Evolutionary conservation across 2,113 vertebrate genomes (phyloP).

Genomic region (Rhodinocichla rosea): DNA sequence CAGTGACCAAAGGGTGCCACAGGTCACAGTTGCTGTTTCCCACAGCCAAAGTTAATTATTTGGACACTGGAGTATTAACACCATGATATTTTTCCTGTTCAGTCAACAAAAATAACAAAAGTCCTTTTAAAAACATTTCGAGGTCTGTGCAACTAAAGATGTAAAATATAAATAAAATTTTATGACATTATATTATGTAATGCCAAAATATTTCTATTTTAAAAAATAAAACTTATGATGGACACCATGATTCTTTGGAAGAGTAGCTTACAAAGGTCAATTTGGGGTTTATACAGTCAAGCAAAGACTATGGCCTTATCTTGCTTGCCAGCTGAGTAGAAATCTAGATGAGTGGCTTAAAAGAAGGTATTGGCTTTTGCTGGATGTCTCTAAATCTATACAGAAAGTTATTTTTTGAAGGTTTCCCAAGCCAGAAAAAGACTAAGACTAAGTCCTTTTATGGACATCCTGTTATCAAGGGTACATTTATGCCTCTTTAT

Average conservation of each 20-base stretch:
- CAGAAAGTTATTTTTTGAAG: not conserved
- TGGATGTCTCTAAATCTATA: not conserved
- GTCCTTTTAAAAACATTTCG: not conserved
- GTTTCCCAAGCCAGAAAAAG: not conserved
- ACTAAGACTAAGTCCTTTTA: not conserved
- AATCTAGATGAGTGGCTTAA: not conserved
- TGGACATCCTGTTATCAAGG: not conserved
- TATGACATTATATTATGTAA: not conserved
- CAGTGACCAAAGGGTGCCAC: not conserved
- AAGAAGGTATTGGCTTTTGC: not conserved
- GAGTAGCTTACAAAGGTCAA: not conserved
- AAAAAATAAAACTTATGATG: not conserved
- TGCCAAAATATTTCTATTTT: not conserved
- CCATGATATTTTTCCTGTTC: not conserved
- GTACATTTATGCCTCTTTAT: not conserved
- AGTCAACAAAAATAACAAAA: not conserved
- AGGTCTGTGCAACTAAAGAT: not conserved
- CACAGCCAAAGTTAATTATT: not conserved
- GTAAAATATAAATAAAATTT: not conserved
- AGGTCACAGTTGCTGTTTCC: not conserved
- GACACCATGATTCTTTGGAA: not conserved
- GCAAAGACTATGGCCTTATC: not conserved
- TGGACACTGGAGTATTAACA: not conserved
- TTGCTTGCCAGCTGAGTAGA: not conserved
- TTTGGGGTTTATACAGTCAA: not conserved